A percentile compares a stretch with the other conserved stretches of the same genome.
Conservation (phyloP, 2,797 vertebrate genomes). For the Malurus leucopterus region DNA sequence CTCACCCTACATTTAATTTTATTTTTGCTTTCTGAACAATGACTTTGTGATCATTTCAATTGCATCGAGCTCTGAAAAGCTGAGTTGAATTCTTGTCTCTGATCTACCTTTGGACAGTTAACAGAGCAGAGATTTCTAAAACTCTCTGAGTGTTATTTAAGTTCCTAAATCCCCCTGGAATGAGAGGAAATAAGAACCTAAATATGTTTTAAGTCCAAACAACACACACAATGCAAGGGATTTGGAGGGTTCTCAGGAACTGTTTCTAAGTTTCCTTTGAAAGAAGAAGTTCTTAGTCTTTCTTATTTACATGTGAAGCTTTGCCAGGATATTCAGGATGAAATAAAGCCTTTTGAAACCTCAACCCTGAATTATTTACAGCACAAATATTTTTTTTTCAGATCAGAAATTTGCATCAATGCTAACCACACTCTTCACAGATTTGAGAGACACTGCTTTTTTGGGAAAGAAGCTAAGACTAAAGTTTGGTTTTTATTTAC, state of each 20-base stretch:
- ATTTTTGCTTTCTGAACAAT: not conserved
- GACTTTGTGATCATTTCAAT: not conserved
- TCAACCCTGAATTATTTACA: not conserved
- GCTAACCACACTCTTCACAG: not conserved
- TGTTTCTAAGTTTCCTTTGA: not conserved
- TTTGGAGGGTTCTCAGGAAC: not conserved
- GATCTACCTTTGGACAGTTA: not conserved
- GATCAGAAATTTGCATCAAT: not conserved
- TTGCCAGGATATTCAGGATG: not conserved
- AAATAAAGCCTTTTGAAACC: not conserved
- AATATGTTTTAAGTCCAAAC: not conserved
- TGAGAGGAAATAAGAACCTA: not conserved
- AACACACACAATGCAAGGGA: accelerated
- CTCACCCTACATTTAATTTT: not conserved
- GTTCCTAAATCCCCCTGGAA: not conserved
- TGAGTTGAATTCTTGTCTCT: not conserved
- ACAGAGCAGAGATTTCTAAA: accelerated
- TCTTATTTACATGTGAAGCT: not conserved
- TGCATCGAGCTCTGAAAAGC: not conserved
- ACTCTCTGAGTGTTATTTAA: not conserved
- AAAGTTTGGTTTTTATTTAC: not conserved
- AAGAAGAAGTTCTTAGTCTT: not conserved
- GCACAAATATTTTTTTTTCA: constrained; percentile 14
- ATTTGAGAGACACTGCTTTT: not conserved
- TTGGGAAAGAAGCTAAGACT: not conserved